These are phyloP conservation scores for Nymphalis polychloros DNA, from an alignment of 2,888 invertebrate genomes.

Conservation along the genomic window DNA sequence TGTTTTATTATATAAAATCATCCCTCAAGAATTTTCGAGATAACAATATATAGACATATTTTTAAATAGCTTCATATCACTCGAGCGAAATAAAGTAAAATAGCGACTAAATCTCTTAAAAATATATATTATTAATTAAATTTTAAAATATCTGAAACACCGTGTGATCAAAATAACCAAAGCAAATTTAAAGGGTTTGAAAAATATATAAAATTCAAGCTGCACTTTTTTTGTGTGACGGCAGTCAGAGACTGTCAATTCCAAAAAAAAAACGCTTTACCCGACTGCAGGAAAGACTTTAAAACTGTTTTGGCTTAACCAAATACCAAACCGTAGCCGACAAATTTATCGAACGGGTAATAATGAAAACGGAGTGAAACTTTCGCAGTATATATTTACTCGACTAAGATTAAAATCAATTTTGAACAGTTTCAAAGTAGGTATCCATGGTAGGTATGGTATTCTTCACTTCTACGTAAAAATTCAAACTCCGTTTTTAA, in stretches of 20 bases:
- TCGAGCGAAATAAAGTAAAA: no score
- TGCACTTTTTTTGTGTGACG: neutral
- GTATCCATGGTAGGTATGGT: no score
- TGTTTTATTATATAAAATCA: no score
- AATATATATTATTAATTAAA: no score
- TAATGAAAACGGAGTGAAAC: neutral
- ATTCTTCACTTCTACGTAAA: neutral
- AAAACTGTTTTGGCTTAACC: neutral
- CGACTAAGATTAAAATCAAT: constrained; percentile 9
- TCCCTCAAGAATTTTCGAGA: no score
- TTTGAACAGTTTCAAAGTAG: neutral
- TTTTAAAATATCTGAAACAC: neutral
- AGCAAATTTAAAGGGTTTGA: neutral
- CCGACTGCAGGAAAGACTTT: neutral
- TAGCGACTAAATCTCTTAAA: no score
- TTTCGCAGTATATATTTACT: constrained; percentile 1
- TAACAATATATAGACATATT: no score
- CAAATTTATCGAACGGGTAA: neutral
- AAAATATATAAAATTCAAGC: constrained; percentile 1
- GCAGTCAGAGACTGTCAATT: neutral
- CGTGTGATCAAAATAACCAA: neutral
- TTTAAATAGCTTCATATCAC: no score
- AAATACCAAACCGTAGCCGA: neutral
- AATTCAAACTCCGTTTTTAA: no score
- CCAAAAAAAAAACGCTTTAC: neutral